Conservation (phyloP, 2,113 vertebrate genomes). For the Gulo gulo region DNA sequence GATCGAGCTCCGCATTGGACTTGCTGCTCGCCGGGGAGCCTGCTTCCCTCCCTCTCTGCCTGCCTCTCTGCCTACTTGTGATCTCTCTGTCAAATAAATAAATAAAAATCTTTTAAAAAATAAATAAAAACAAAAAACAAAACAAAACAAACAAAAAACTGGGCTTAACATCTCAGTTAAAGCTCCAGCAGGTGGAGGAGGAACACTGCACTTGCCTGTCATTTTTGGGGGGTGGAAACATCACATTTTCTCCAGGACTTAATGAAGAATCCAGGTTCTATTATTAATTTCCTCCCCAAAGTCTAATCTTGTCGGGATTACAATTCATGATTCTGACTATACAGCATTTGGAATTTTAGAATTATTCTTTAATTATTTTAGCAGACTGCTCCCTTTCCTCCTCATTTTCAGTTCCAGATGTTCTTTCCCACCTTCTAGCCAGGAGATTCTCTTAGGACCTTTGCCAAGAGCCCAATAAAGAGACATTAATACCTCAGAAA, state of each 20-base stretch:
- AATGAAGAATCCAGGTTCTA: not conserved
- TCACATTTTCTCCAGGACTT: not conserved
- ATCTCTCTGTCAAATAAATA: too few species aligned
- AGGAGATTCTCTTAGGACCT: not conserved
- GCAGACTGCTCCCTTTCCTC: not conserved
- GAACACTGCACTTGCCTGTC: not conserved
- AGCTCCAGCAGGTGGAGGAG: not conserved
- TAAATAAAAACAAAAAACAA: too few species aligned
- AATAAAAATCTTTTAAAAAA: too few species aligned
- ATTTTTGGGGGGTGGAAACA: not conserved
- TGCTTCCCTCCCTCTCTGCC: too few species aligned
- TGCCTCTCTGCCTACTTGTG: too few species aligned
- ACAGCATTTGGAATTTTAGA: not conserved
- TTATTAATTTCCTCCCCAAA: not conserved
- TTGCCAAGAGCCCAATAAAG: not conserved
- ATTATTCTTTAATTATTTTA: slow-evolving; percentile 10
- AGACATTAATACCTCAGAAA: not conserved
- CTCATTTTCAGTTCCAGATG: not conserved
- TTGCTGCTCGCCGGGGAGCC: too few species aligned
- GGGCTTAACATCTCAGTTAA: not conserved
- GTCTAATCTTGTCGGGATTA: not conserved
- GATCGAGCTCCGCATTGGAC: too few species aligned
- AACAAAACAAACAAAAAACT: not conserved
- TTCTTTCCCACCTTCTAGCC: not conserved
- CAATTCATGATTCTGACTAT: not conserved